Base-by-base conservation (phyloP, 2,113 vertebrate genomes). In the Trematomus loennbergii region DNA sequence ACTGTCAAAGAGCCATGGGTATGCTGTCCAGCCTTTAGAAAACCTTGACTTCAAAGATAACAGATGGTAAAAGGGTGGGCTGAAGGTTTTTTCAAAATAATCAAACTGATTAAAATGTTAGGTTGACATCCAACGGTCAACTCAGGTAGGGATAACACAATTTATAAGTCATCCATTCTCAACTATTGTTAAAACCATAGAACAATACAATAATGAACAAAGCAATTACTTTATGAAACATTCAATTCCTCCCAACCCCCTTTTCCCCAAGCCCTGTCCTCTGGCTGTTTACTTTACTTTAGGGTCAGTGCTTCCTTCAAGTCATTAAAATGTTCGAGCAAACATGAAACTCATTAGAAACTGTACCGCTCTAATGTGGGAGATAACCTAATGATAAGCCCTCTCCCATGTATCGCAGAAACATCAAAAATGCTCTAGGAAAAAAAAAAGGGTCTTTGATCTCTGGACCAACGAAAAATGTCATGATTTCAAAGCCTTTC, bases 251-350 rank as follows among this genome's bases (percentile, higher is more conserved):
- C n/a, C 70, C n/a, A 36, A 20, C 5, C 73, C 49, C 16, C 53
- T 48, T 49, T 29, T 50, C 45, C 18, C 22, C 17, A 4, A 46
- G 75, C 62, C 54, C 25, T 16, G 17, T 63, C 60, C 54, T 60
- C 58, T 72, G 62, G 74, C 73, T 82, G 78, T 85, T 90, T 82
- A 78, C 77, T 83, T 81, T 58, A 52, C 81, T 75, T 82, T 85
- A 83, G 88, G 91, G 88, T 91, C 92, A 91, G 73, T 50, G 89
- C 83, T 89, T 93, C 91, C 81, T 89, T 90, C 79, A 72, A 87
- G 88, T 87, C 90, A 92, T 92, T 93, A 91, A 90, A 88, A 91
- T 83, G 76, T 62, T 49, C 70, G 89, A 88, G 87, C 89, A 88
- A 92, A 91, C 87, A 87, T 78, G 74, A 75, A 84, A 85, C 84